Conservation (phyloP, 2,888 invertebrate genomes). For the Phyllotreta striolata region DNA sequence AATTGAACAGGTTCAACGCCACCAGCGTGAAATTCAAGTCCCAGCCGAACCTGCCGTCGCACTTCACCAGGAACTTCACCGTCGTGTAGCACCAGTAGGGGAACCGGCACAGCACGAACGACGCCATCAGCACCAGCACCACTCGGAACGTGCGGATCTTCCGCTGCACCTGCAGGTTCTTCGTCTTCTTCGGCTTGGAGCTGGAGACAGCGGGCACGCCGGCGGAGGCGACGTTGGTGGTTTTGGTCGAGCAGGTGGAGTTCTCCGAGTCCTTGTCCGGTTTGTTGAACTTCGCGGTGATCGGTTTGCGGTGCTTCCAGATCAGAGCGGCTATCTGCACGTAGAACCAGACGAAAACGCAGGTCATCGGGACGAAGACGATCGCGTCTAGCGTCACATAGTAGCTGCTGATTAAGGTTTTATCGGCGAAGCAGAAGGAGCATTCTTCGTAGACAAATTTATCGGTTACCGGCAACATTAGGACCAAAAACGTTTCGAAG, state of each 20-base stretch:
- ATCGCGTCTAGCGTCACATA: slow-evolving; percentile 53
- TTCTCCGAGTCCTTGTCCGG: slow-evolving; percentile 46
- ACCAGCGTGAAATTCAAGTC: slow-evolving; percentile 63
- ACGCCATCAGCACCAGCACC: slow-evolving; percentile 65
- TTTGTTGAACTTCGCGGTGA: slow-evolving; percentile 40
- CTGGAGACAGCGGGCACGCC: slow-evolving; percentile 29
- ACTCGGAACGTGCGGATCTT: slow-evolving; percentile 67
- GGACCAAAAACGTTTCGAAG: slow-evolving; percentile 50
- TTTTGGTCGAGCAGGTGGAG: slow-evolving; percentile 44
- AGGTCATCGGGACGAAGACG: slow-evolving; percentile 63
- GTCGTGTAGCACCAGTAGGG: slow-evolving; percentile 65
- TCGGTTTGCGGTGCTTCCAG: slow-evolving; percentile 61
- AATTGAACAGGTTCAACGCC: slow-evolving; percentile 64
- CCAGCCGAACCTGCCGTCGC: slow-evolving; percentile 56
- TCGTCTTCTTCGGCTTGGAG: slow-evolving; percentile 43
- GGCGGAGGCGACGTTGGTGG: slow-evolving; percentile 37
- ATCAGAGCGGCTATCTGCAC: slow-evolving; percentile 63
- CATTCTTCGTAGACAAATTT: slow-evolving; percentile 47
- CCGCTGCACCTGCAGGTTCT: slow-evolving; percentile 53
- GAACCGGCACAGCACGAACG: slow-evolving; percentile 64
- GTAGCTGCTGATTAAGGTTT: slow-evolving; percentile 49
- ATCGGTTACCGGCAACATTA: slow-evolving; percentile 36
- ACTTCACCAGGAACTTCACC: slow-evolving; percentile 57
- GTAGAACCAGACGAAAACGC: slow-evolving; percentile 64
- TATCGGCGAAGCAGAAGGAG: slow-evolving; percentile 49